Conservation (phyloP, 2,888 invertebrate genomes). For the Odontocolon sp. region DNA sequence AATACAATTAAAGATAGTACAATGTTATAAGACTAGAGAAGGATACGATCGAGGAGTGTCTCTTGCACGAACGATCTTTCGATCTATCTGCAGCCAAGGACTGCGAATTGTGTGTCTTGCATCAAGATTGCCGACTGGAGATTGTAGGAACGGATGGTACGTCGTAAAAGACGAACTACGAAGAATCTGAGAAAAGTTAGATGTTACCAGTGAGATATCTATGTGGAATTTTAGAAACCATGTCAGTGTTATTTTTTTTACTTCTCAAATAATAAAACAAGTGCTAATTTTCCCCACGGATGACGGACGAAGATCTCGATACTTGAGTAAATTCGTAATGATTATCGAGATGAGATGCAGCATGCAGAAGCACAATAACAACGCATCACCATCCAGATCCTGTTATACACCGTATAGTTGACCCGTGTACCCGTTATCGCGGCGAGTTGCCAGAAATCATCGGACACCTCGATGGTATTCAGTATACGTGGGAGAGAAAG, state of each 20-base stretch:
- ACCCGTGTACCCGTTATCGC: slow-evolving; percentile 48
- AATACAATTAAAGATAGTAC: too few relatives aligned
- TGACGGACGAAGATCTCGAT: not conserved
- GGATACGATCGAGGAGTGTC: not conserved
- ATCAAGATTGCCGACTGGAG: not conserved
- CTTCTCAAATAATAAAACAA: not conserved
- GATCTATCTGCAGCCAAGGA: slow-evolving; percentile 2
- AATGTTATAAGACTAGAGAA: too few relatives aligned
- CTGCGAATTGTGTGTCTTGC: slow-evolving; percentile 5
- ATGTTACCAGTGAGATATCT: not conserved
- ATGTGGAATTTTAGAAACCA: not conserved
- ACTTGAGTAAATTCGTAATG: not conserved
- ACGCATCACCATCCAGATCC: too few relatives aligned
- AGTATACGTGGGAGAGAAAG: not conserved
- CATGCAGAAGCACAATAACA: slow-evolving; percentile 3
- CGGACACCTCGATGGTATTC: slow-evolving; percentile 21
- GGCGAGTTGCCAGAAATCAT: slow-evolving; percentile 51
- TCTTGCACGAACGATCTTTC: not conserved
- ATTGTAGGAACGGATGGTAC: not conserved
- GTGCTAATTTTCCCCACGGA: not conserved
- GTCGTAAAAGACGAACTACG: not conserved
- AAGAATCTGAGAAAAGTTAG: not conserved
- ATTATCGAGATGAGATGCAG: not conserved
- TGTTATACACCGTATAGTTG: too few relatives aligned
- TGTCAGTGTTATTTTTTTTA: not conserved